phyloP scores from a whole-genome alignment of 53 echinoderm and acorn worm genomes.

The Hippasteria phrygiana region DNA sequence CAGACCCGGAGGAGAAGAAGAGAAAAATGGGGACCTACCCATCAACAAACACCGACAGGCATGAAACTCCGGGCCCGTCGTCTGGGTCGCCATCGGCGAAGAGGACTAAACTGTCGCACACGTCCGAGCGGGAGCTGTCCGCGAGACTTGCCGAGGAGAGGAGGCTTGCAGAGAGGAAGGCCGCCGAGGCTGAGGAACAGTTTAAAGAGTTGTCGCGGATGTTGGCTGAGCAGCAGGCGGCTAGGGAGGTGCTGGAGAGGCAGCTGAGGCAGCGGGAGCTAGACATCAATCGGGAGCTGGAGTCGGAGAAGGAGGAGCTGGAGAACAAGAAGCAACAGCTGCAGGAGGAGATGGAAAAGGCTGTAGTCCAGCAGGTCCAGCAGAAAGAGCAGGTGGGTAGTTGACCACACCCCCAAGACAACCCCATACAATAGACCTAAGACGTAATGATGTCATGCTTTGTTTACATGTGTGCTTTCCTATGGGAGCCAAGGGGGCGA shows the following conservation, averaged over 20 bases:
- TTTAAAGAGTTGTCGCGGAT: slow-evolving; percentile 42
- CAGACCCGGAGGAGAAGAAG: slow-evolving; percentile 43
- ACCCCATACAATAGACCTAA: too few species aligned
- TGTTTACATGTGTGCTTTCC: too few species aligned
- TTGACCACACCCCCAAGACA: too few species aligned
- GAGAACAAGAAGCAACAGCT: slow-evolving; percentile 73
- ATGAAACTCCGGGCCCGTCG: slow-evolving; percentile 58
- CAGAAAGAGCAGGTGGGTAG: slow-evolving; percentile 77
- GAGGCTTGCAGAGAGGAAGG: slow-evolving; percentile 54
- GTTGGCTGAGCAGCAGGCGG: slow-evolving; percentile 60
- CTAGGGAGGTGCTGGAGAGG: slow-evolving; percentile 50
- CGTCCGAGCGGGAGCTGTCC: slow-evolving; percentile 57
- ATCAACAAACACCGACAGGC: not conserved
- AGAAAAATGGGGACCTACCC: slow-evolving; percentile 39
- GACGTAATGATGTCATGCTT: too few species aligned
- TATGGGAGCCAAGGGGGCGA: too few species aligned
- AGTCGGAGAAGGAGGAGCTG: slow-evolving; percentile 76
- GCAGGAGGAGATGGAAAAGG: slow-evolving; percentile 69
- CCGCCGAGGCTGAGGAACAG: slow-evolving; percentile 60
- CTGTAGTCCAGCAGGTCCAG: slow-evolving; percentile 63
- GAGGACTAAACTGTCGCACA: slow-evolving; percentile 47
- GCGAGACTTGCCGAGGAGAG: slow-evolving; percentile 58
- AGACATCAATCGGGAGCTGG: slow-evolving; percentile 61
- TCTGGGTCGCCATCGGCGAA: slow-evolving; percentile 44
- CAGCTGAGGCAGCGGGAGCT: slow-evolving; percentile 66